These are phyloP conservation scores for Acronicta aceris DNA, from an alignment of 2,888 invertebrate species.

Conservation along the genomic window DNA sequence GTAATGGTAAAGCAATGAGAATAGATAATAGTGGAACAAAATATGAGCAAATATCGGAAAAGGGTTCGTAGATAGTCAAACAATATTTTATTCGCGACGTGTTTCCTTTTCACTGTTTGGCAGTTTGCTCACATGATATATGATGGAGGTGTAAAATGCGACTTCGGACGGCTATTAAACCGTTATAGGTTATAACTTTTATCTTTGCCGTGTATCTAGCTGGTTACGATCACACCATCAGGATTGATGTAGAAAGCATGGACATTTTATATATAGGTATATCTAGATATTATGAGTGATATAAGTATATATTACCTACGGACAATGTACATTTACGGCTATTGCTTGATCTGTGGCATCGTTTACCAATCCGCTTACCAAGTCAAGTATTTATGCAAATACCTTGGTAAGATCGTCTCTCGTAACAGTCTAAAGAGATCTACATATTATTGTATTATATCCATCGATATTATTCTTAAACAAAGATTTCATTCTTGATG, in stretches of 20 bases:
- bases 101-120: slow-evolving; percentile 28
- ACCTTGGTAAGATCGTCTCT: neutral
- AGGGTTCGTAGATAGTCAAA: slow-evolving; percentile 41
- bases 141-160: slow-evolving; percentile 15
- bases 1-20: slow-evolving; percentile 25
- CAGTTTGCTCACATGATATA: slow-evolving; percentile 29
- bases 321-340: too few relatives aligned
- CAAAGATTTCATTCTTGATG: neutral
- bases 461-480: neutral
- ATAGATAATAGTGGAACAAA: slow-evolving; percentile 40
- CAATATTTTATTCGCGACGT: slow-evolving; percentile 32
- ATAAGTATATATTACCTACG: too few relatives aligned
- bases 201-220: neutral
- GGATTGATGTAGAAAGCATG: neutral
- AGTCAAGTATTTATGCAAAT: neutral
- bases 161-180: slow-evolving; percentile 19
- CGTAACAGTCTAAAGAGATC: neutral
- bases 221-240: neutral
- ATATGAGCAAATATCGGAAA: slow-evolving; percentile 45
- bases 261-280: neutral
- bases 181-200: slow-evolving; percentile 9
- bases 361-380: slow-evolving; percentile 3
- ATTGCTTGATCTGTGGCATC: too few relatives aligned
- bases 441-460: neutral
- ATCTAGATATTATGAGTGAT: neutral